These are phyloP conservation scores for Meganola albula DNA, from an alignment of 2,888 invertebrate species.

Conservation along the genomic window DNA sequence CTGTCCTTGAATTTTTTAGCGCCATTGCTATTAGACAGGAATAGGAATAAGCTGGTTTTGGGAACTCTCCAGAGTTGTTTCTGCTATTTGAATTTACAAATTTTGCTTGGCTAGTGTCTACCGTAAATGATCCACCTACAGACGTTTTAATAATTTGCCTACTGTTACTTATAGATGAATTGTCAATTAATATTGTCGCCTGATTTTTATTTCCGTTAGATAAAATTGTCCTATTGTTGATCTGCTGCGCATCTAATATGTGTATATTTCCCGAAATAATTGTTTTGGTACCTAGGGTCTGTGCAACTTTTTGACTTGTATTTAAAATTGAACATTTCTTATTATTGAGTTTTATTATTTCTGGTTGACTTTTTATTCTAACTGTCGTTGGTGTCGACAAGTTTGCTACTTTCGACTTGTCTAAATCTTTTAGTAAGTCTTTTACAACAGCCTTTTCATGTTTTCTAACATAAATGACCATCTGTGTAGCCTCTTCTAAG, in stretches of 20 bases:
- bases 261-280: constrained; percentile 76
- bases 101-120: constrained; percentile 63
- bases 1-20: constrained; percentile 95
- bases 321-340: constrained; percentile 70
- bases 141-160: constrained; percentile 74
- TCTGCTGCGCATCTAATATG: constrained; percentile 68
- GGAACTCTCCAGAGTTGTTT: constrained; percentile 82
- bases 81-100: constrained; percentile 57
- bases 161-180: constrained; percentile 64
- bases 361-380: constrained; percentile 63
- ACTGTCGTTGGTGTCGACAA: constrained; percentile 52
- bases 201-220: constrained; percentile 66
- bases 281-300: constrained; percentile 68
- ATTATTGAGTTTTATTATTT: constrained; percentile 65
- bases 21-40: constrained; percentile 99
- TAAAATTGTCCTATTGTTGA: constrained; percentile 65
- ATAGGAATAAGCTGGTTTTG: constrained; percentile 98
- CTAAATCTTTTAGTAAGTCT: constrained; percentile 80
- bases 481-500: constrained; percentile 69
- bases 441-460: constrained; percentile 79
- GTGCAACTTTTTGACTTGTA: constrained; percentile 62
- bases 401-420: constrained; percentile 52
- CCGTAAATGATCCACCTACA: constrained; percentile 54
- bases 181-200: constrained; percentile 71
- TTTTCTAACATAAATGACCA: constrained; percentile 69